Conservation (phyloP, 2,888 invertebrate species). For the Apoda limacodes region DNA sequence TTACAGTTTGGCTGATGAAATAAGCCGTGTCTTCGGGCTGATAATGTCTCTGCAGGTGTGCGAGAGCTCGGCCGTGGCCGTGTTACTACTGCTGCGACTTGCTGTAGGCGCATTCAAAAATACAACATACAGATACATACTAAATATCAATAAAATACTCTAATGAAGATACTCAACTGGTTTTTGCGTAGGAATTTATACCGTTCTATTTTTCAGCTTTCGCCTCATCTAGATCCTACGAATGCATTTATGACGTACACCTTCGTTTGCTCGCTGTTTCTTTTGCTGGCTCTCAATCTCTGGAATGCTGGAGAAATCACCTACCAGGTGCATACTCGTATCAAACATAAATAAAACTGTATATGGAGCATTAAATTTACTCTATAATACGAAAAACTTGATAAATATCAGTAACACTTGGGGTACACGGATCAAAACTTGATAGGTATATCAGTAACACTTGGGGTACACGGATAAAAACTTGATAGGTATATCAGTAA, state of each 20-base stretch:
- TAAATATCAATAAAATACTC: too few relatives aligned
- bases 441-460: too few relatives aligned
- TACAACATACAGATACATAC: too few relatives aligned
- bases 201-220: constrained; percentile 32
- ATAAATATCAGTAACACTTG: too few relatives aligned
- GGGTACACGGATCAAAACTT: too few relatives aligned
- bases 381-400: too few relatives aligned
- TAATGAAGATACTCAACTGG: too few relatives aligned
- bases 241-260: constrained; percentile 59
- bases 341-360: too few relatives aligned
- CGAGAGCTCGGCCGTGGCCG: constrained; percentile 54
- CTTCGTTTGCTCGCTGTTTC: constrained; percentile 49
- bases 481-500: too few relatives aligned
- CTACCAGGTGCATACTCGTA: constrained; percentile 43
- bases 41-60: constrained; percentile 62
- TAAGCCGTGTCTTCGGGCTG: constrained; percentile 52
- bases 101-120: constrained; percentile 50
- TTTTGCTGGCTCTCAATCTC: constrained; percentile 45
- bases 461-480: too few relatives aligned
- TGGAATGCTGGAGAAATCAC: constrained; percentile 60
- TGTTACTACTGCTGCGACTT: constrained; percentile 49
- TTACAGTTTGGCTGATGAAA: constrained; percentile 47
- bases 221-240: constrained; percentile 44
- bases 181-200: constrained; percentile 5
- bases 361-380: too few relatives aligned